Evolutionary conservation across 1,140 invertebrate species (phyloP).

Genomic region (Hestina assimilis): DNA sequence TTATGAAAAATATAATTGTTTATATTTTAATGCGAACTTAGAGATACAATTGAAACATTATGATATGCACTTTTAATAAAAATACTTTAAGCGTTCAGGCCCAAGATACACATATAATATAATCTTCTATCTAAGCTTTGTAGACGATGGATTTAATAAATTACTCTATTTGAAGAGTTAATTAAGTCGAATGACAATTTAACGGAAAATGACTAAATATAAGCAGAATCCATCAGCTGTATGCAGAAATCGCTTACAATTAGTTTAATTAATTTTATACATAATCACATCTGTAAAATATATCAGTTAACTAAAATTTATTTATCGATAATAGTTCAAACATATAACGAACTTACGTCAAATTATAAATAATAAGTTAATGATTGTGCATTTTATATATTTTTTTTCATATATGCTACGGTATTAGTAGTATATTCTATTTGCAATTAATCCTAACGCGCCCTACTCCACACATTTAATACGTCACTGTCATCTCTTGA

Average conservation of each 20-base stretch:
- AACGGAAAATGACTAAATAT: too few species aligned
- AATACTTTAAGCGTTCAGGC: constrained; percentile 7
- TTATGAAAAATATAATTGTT: constrained; percentile 16
- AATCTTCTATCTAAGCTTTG: constrained; percentile 6
- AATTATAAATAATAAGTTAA: constrained; percentile 23
- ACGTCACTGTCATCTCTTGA: constrained; percentile 15
- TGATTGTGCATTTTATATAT: constrained; percentile 30
- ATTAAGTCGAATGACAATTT: not conserved
- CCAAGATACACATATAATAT: constrained; percentile 11
- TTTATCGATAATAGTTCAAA: constrained; percentile 12
- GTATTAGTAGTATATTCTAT: constrained; percentile 17
- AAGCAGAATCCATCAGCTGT: too few species aligned
- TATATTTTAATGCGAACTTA: constrained; percentile 21
- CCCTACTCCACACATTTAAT: constrained; percentile 20
- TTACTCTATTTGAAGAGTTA: not conserved
- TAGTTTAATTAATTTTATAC: constrained; percentile 5
- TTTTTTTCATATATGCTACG: constrained; percentile 26
- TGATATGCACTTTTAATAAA: constrained; percentile 50
- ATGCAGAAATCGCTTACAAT: too few species aligned
- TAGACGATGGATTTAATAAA: constrained; percentile 12
- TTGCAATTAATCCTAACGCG: constrained; percentile 14
- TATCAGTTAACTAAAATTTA: not conserved
- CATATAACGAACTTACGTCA: constrained; percentile 17
- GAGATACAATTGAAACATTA: constrained; percentile 30
- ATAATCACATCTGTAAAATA: too few species aligned